A percentile compares a stretch with the other conserved stretches of the same genome.
Evolutionary conservation across 2,888 invertebrate genomes (phyloP).

Genomic region (Embidobia sp.): DNA sequence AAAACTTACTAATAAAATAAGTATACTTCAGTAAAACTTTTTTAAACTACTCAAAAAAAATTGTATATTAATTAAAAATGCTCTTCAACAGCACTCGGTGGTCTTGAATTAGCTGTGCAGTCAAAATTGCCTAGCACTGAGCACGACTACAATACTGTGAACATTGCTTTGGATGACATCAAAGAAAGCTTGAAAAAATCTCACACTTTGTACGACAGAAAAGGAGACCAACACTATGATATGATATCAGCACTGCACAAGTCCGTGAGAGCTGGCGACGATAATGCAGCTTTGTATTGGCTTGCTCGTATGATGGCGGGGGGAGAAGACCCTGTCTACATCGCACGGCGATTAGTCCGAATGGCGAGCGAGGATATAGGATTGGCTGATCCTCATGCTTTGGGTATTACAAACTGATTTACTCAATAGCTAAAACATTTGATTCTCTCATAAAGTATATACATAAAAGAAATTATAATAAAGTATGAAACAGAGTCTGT

Average conservation of each 20-base stretch:
- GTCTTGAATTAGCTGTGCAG: slow-evolving; percentile 87
- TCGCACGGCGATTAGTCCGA: slow-evolving; percentile 89
- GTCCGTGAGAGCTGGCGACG: slow-evolving; percentile 90
- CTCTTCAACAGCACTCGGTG: slow-evolving; percentile 85
- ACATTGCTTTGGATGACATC: slow-evolving; percentile 85
- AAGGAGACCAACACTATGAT: slow-evolving; percentile 93
- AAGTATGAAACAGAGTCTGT: no score
- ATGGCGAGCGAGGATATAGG: slow-evolving; percentile 91
- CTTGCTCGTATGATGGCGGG: slow-evolving; percentile 89
- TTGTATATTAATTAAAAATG: no score
- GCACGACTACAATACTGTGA: slow-evolving; percentile 76
- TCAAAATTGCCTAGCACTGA: slow-evolving; percentile 80
- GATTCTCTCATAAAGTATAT: no score
- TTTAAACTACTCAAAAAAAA: no score
- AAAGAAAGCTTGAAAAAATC: slow-evolving; percentile 89
- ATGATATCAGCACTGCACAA: slow-evolving; percentile 92
- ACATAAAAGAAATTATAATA: no score
- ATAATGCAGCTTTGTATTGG: slow-evolving; percentile 92
- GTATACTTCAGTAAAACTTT: no score
- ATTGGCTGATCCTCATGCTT: slow-evolving; percentile 81
- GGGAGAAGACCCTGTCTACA: slow-evolving; percentile 90
- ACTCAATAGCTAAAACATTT: no score
- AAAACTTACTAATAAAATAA: no score
- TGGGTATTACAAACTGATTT: no score
- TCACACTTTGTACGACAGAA: slow-evolving; percentile 89